Conservation (phyloP, 2,113 vertebrate species). For the Pimephales promelas region DNA sequence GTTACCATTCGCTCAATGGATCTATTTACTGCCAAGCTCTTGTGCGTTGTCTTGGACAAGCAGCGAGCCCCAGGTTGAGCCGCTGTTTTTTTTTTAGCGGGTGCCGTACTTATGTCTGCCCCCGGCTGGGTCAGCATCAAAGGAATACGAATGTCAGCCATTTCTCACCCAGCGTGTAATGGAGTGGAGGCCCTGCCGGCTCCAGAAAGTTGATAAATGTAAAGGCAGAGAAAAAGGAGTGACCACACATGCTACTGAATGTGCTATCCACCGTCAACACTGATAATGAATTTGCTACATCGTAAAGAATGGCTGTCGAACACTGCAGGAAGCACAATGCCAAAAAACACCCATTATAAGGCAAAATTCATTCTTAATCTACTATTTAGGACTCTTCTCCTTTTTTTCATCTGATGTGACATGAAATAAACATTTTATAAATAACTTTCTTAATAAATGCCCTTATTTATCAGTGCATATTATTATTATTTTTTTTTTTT, state of each 20-base stretch:
- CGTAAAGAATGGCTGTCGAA: not conserved
- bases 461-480: not conserved
- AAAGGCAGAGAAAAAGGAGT: not conserved
- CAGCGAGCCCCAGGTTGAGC: slow-evolving; percentile 71
- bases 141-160: slow-evolving; percentile 76
- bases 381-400: not conserved
- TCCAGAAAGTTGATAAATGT: slow-evolving; percentile 21
- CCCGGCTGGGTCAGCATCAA: slow-evolving; percentile 67
- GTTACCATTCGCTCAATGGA: slow-evolving; percentile 81
- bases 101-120: slow-evolving; percentile 67
- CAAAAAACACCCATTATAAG: not conserved
- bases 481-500: too few relatives aligned
- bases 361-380: not conserved
- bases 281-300: slow-evolving; percentile 16
- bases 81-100: slow-evolving; percentile 67
- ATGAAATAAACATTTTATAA: not conserved
- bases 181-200: slow-evolving; percentile 63
- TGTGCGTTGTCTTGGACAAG: slow-evolving; percentile 66
- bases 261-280: not conserved
- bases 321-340: not conserved
- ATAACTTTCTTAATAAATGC: not conserved
- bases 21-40: slow-evolving; percentile 79
- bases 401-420: not conserved
- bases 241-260: slow-evolving; percentile 26
- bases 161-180: slow-evolving; percentile 73